These are phyloP conservation scores for Butorides virescens DNA, from an alignment of 2,113 vertebrate genomes.

Conservation along the genomic window DNA sequence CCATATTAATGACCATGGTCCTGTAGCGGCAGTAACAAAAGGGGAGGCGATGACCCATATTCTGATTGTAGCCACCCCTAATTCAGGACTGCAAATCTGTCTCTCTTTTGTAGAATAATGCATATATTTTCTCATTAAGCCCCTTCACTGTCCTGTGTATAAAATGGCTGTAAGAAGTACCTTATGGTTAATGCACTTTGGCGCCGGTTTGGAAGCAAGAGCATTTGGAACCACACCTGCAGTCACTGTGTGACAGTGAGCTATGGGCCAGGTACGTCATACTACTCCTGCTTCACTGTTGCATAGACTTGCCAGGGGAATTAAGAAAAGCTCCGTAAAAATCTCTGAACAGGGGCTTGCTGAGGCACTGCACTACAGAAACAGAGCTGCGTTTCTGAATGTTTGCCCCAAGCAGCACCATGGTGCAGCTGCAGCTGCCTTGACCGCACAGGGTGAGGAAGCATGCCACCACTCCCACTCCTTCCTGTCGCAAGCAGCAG, in stretches of 20 bases:
- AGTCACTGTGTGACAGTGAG: not conserved
- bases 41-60: not conserved
- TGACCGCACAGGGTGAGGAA: fast-evolving
- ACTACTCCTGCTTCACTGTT: not conserved
- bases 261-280: not conserved
- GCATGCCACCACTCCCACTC: not conserved
- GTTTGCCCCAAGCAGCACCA: not conserved
- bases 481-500: not conserved
- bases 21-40: not conserved
- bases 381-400: not conserved
- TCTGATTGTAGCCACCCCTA: not conserved
- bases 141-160: not conserved
- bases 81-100: not conserved
- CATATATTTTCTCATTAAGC: not conserved
- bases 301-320: not conserved
- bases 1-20: fast-evolving
- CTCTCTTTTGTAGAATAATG: not conserved
- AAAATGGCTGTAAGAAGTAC: not conserved
- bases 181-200: not conserved
- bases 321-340: not conserved
- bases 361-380: not conserved
- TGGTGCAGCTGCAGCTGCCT: not conserved
- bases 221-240: not conserved
- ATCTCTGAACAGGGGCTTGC: not conserved
- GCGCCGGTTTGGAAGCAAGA: not conserved